Percentiles rank a stretch among this genome's conserved stretches.
These are phyloP conservation scores for Volucella zonaria DNA, from an alignment of 2,888 invertebrate genomes.

Conservation along the genomic window DNA sequence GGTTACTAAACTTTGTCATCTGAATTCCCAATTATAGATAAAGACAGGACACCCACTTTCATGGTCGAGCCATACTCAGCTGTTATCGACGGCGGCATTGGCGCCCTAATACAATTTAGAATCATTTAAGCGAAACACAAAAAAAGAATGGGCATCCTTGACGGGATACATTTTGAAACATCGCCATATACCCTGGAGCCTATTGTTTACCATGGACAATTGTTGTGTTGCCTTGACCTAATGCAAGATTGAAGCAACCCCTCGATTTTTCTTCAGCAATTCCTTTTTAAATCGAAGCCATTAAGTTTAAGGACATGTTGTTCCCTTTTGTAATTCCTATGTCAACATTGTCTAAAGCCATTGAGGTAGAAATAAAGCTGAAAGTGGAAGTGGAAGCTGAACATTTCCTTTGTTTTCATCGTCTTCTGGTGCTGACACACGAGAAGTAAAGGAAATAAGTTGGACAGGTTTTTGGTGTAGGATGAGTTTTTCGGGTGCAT, in stretches of 20 bases:
- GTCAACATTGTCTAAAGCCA: constrained; percentile 44
- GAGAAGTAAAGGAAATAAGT: not conserved
- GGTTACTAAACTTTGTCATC: constrained; percentile 13
- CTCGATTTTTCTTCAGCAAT: not conserved
- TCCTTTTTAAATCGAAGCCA: constrained; percentile 44
- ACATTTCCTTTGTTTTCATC: constrained; percentile 38
- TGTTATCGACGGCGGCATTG: not conserved
- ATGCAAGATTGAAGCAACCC: constrained; percentile 20
- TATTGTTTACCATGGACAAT: not conserved
- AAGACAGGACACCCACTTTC: not conserved
- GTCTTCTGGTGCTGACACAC: constrained; percentile 33
- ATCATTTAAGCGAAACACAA: constrained; percentile 32
- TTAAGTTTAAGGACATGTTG: constrained; percentile 51
- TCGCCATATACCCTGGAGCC: not conserved
- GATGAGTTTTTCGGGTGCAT: not conserved
- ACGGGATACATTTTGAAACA: not conserved
- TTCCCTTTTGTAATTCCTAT: constrained; percentile 40
- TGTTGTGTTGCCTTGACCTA: constrained; percentile 48
- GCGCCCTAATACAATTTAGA: constrained; percentile 33
- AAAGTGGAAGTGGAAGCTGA: not conserved
- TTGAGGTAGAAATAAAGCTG: constrained; percentile 18
- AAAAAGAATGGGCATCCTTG: not conserved
- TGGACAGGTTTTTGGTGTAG: not conserved
- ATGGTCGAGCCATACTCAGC: not conserved
- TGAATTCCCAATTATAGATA: constrained; percentile 14